These are phyloP conservation scores for Syngnathoides biaculeatus DNA, from an alignment of 2,113 vertebrate genomes.

Conservation along the genomic window DNA sequence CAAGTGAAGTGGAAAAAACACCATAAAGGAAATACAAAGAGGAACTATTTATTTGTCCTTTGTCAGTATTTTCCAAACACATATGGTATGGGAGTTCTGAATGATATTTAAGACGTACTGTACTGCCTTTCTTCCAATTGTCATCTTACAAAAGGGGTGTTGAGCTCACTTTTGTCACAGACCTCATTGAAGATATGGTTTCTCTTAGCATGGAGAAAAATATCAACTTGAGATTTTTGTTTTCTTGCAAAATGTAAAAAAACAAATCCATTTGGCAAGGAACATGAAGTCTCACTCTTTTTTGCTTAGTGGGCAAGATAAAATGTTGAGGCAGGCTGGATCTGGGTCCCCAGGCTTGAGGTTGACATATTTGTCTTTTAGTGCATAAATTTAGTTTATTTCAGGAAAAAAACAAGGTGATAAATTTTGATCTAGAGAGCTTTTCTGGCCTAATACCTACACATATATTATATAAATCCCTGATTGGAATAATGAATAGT, in stretches of 20 bases:
- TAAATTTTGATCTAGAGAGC: neutral
- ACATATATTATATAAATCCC: too few species aligned
- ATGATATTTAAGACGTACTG: neutral
- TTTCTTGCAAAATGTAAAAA: neutral
- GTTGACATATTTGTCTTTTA: too few species aligned
- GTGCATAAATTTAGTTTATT: neutral
- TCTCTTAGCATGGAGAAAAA: too few species aligned
- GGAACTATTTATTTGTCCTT: conserved; percentile 17
- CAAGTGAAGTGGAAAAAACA: conserved; percentile 10
- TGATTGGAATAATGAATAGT: too few species aligned
- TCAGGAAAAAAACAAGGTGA: neutral
- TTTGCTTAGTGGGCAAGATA: neutral
- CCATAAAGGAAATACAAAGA: conserved; percentile 17
- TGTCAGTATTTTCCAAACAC: conserved; percentile 25
- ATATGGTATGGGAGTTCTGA: neutral
- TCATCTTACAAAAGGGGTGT: neutral
- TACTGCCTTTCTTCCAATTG: neutral
- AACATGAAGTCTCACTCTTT: neutral
- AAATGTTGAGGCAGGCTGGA: too few species aligned
- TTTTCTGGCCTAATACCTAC: neutral
- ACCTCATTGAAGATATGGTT: too few species aligned
- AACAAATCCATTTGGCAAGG: neutral
- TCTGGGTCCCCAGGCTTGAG: too few species aligned
- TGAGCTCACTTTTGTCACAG: neutral
- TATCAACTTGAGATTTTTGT: neutral